Evolutionary conservation across 2,888 invertebrate genomes (phyloP).

Genomic region (Drosophila buzzatii): DNA sequence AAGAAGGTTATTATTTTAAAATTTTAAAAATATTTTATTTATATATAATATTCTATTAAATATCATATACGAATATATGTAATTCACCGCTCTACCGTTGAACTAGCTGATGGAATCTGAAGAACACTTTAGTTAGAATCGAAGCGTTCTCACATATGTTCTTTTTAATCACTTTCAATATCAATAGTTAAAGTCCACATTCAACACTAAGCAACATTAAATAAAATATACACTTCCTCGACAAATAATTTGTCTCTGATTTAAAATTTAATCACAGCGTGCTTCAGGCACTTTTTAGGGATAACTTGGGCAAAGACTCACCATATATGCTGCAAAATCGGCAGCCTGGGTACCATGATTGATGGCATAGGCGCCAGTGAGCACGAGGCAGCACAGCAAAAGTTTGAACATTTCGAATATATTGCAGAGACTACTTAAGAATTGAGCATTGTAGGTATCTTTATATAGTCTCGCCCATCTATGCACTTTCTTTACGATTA

Average conservation of each 20-base stretch:
- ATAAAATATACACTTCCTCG: no score
- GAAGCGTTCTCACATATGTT: not conserved
- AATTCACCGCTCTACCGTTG: no score
- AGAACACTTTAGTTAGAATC: no score
- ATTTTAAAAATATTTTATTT: no score
- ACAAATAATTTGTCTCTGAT: no score
- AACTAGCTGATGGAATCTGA: no score
- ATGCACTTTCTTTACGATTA: slow-evolving; percentile 62
- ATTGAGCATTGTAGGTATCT: slow-evolving; percentile 17
- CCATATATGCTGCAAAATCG: slow-evolving; percentile 40
- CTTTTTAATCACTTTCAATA: not conserved
- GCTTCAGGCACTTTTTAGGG: not conserved
- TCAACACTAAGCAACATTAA: no score
- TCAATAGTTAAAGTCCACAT: no score
- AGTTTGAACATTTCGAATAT: slow-evolving; percentile 55
- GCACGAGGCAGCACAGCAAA: slow-evolving; percentile 41
- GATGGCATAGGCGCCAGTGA: slow-evolving; percentile 23
- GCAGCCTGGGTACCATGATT: slow-evolving; percentile 62
- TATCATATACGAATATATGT: no score
- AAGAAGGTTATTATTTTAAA: no score
- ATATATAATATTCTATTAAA: no score
- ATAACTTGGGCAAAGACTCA: slow-evolving; percentile 25
- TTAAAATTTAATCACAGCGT: no score
- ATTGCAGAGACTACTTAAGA: slow-evolving; percentile 31
- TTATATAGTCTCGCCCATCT: slow-evolving; percentile 41